Conservation (phyloP, 2,797 vertebrate species). For the Chiloscyllium punctatum region DNA sequence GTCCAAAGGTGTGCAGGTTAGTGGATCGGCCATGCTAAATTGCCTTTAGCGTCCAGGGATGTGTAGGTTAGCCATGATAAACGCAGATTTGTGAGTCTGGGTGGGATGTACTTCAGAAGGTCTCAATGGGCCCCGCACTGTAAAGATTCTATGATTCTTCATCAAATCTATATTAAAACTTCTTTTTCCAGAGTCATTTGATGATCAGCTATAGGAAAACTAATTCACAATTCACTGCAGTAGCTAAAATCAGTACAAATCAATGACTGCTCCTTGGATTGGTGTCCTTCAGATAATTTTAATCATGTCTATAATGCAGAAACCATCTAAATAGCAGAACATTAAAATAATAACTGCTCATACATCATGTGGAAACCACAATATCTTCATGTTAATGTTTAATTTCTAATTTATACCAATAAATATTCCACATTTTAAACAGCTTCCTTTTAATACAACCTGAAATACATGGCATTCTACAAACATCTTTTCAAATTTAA, state of each 20-base stretch:
- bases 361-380: background rate
- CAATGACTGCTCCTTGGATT: background rate
- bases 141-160: too few species aligned
- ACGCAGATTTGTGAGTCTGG: too few species aligned
- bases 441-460: background rate
- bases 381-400: background rate
- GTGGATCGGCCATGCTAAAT: too few species aligned
- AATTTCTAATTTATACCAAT: background rate
- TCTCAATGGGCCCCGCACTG: too few species aligned
- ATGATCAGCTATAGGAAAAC: background rate
- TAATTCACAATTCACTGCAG: background rate
- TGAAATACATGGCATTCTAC: background rate
- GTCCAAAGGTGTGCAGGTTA: too few species aligned
- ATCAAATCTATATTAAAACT: background rate
- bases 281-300: background rate
- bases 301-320: background rate
- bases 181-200: background rate
- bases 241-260: background rate
- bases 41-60: too few species aligned
- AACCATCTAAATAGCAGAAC: background rate
- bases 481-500: background rate
- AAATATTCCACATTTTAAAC: too few species aligned
- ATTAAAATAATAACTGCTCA: background rate
- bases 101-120: too few species aligned
- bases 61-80: too few species aligned